These are phyloP conservation scores for Listronotus bonariensis DNA, from an alignment of 1,140 invertebrate species.

Conservation along the genomic window DNA sequence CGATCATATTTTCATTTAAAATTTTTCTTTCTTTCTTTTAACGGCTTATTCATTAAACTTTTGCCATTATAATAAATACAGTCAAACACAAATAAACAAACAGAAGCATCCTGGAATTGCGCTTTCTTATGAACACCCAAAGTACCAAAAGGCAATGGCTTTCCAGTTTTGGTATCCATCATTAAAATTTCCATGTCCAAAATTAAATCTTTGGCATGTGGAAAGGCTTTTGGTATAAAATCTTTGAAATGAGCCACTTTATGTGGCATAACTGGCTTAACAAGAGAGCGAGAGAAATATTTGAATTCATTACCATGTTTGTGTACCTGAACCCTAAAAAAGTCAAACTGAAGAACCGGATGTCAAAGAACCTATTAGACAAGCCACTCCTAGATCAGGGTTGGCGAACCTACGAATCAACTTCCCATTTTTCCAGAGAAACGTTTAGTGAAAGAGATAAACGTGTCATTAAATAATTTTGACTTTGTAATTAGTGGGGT, in stretches of 20 bases:
- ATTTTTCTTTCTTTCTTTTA: constrained; percentile 78
- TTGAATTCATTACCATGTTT: constrained; percentile 76
- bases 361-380: too few species aligned
- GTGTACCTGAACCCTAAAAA: constrained; percentile 46
- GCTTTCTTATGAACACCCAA: constrained; percentile 89
- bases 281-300: constrained; percentile 88
- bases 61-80: constrained; percentile 91
- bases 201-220: constrained; percentile 82
- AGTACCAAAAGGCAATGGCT: constrained; percentile 91
- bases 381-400: too few species aligned
- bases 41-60: constrained; percentile 78
- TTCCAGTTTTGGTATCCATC: constrained; percentile 81
- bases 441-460: too few species aligned
- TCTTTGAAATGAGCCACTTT: constrained; percentile 88
- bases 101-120: constrained; percentile 83
- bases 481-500: too few species aligned
- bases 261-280: constrained; percentile 87
- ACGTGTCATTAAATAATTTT: too few species aligned
- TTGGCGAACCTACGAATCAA: too few species aligned
- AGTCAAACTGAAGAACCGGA: too few species aligned
- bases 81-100: constrained; percentile 93
- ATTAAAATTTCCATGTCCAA: constrained; percentile 92
- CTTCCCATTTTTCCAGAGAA: too few species aligned
- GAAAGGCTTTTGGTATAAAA: constrained; percentile 88
- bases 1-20: constrained; percentile 79